phyloP scores from a whole-genome alignment of 2,113 vertebrate species.

The Tamias sibiricus region DNA sequence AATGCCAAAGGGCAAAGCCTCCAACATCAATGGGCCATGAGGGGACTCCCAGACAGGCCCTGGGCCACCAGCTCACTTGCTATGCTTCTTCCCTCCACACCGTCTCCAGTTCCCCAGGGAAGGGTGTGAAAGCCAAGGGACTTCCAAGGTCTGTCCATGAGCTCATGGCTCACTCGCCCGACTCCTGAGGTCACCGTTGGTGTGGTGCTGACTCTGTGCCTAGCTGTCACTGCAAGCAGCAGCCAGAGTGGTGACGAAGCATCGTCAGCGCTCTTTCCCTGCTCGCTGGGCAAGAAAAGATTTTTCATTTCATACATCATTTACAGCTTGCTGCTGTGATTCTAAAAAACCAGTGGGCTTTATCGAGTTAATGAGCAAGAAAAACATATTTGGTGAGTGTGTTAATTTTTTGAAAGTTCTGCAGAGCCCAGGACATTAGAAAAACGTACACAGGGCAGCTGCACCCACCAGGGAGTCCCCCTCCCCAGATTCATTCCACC shows the following conservation, averaged over 20 bases:
- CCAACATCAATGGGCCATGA: not conserved
- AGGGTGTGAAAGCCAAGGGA: not conserved
- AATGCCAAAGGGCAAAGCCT: not conserved
- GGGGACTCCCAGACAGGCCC: not conserved
- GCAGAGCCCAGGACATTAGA: conserved; percentile 83
- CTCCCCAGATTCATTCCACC: conserved; percentile 44
- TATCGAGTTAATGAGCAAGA: conserved; percentile 87
- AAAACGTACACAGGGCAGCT: conserved; percentile 67
- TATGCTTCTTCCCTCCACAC: not conserved
- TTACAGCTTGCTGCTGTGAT: conserved; percentile 86
- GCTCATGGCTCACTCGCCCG: fast-evolving
- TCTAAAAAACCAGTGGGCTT: conserved; percentile 87
- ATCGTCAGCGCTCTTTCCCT: conserved; percentile 79
- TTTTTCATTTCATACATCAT: conserved; percentile 91
- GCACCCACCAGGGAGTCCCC: conserved; percentile 29
- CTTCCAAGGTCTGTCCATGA: fast-evolving
- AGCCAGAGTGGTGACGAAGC: conserved; percentile 70
- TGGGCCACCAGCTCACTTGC: fast-evolving
- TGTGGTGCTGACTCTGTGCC: conserved; percentile 15
- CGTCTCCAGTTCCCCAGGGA: not conserved
- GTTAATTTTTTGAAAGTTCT: conserved; percentile 86
- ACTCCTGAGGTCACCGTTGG: not conserved
- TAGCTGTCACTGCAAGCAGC: conserved; percentile 50
- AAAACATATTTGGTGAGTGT: conserved; percentile 85
- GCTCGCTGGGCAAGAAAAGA: conserved; percentile 83